These are phyloP conservation scores for Gopherus evgoodei DNA, from an alignment of 2,113 vertebrate species.

Conservation along the genomic window DNA sequence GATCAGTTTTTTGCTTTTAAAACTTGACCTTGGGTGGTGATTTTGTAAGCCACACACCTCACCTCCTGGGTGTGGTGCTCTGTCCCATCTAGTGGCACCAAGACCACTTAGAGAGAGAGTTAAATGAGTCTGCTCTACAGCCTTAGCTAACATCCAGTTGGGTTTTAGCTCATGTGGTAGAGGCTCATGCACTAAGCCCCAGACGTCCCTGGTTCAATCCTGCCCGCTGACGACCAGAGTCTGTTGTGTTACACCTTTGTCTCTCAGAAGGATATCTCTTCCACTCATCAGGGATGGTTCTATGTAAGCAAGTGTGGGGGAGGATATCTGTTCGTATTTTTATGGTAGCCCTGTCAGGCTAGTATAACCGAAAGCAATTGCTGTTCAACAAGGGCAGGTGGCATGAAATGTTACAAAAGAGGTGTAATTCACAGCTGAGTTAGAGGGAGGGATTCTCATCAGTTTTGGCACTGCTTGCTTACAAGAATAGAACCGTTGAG, in stretches of 20 bases:
- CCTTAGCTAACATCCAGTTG: too few species aligned
- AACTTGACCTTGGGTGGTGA: not conserved
- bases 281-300: not conserved
- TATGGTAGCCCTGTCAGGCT: not conserved
- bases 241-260: not conserved
- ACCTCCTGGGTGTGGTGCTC: too few species aligned
- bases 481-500: not conserved
- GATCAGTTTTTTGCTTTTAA: not conserved
- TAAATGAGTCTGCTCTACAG: too few species aligned
- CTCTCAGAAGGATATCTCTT: not conserved
- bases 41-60: not conserved
- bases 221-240: too few species aligned
- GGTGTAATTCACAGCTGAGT: not conserved
- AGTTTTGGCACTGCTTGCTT: not conserved
- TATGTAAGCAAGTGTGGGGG: not conserved
- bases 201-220: too few species aligned
- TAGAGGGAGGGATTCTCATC: not conserved
- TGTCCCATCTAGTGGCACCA: too few species aligned
- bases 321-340: not conserved
- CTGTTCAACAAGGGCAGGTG: not conserved
- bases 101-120: too few species aligned
- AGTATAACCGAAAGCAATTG: not conserved
- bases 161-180: too few species aligned
- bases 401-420: not conserved
- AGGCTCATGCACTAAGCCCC: too few species aligned